These are phyloP conservation scores for Ceyx erithaca DNA, from an alignment of 2,797 vertebrate species.

Conservation along the genomic window DNA sequence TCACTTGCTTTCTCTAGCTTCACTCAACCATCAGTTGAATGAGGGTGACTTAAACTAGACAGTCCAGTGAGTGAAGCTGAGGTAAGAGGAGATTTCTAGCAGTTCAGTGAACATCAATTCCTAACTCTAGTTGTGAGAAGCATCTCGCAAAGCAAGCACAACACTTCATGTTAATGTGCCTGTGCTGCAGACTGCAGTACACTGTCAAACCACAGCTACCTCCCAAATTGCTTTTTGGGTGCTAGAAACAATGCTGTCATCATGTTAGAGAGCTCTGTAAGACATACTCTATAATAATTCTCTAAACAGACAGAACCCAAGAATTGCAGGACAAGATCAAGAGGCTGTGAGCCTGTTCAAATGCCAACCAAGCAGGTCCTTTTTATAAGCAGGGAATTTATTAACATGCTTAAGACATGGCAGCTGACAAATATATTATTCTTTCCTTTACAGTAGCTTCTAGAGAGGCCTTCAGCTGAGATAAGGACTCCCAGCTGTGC, in stretches of 20 bases:
- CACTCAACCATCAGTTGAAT: background rate
- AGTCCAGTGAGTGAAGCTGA: background rate
- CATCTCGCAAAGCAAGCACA: background rate
- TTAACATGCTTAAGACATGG: conserved; percentile 19
- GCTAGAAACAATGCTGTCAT: background rate
- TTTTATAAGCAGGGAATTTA: conserved; percentile 5
- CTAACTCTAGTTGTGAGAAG: background rate
- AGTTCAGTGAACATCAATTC: background rate
- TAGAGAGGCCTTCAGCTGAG: conserved; percentile 20
- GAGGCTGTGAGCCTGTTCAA: background rate
- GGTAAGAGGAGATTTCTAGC: background rate
- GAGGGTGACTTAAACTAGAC: background rate
- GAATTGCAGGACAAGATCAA: background rate
- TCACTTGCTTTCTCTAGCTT: background rate
- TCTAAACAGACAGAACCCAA: background rate
- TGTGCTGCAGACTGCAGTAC: accelerated
- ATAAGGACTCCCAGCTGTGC: conserved; percentile 48
- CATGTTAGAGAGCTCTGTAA: background rate
- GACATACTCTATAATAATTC: background rate
- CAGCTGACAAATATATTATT: conserved; percentile 32
- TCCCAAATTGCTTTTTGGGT: background rate
- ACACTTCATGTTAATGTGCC: background rate
- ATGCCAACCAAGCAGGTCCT: background rate
- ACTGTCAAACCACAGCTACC: background rate
- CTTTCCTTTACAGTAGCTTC: conserved; percentile 33